These are phyloP conservation scores for Sarotherodon lohbergeri DNA, from an alignment of 2,113 vertebrate species.

Conservation along the genomic window DNA sequence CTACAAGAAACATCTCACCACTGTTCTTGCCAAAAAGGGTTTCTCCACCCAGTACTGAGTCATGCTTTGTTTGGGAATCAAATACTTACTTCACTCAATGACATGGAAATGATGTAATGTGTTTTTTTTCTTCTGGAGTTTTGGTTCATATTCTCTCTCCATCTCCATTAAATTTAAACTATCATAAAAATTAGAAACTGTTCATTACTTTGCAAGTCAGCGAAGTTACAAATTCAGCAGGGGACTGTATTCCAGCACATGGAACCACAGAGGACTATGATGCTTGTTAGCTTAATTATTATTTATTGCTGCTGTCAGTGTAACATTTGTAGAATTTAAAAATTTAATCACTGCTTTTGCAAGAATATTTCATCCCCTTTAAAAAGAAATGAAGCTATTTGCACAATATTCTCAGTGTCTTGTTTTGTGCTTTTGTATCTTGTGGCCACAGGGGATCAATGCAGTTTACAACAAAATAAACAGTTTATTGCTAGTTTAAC, in stretches of 20 bases:
- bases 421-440: background rate
- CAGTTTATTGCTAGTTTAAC: background rate
- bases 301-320: background rate
- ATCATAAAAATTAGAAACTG: background rate
- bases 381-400: background rate
- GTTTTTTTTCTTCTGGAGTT: background rate
- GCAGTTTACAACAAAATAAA: background rate
- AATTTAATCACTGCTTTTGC: background rate
- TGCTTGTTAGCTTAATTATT: background rate
- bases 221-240: background rate
- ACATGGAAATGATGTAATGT: background rate
- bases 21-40: background rate
- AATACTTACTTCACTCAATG: background rate
- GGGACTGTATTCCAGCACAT: background rate
- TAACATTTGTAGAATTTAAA: background rate
- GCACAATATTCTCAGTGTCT: background rate
- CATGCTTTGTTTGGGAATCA: background rate
- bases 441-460: background rate
- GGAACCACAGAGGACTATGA: background rate
- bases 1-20: background rate
- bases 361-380: background rate
- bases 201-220: background rate
- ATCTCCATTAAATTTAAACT: background rate
- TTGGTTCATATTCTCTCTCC: background rate
- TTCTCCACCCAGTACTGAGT: background rate